These are phyloP conservation scores for Accipiter virgatus DNA, from an alignment of 2,113 vertebrate species.

Conservation along the genomic window DNA sequence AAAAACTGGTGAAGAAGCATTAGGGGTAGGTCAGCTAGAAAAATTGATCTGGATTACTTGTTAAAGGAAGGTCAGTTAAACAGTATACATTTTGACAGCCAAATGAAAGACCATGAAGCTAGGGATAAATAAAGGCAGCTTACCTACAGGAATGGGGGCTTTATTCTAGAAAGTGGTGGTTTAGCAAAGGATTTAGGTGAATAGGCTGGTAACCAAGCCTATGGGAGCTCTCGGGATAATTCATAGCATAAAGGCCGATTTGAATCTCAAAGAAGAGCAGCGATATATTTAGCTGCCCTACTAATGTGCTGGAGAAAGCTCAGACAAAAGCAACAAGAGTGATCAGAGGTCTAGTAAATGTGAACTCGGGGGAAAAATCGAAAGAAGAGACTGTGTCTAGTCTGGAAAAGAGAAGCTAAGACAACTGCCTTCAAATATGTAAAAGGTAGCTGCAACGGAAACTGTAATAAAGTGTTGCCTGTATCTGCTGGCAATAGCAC, in stretches of 20 bases:
- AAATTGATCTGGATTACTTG: slow-evolving; percentile 35
- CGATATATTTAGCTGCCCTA: slow-evolving; percentile 43
- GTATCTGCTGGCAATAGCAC: background rate
- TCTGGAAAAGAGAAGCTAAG: background rate
- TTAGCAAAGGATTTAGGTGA: slow-evolving; percentile 48
- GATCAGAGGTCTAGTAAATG: background rate
- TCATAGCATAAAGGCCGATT: background rate
- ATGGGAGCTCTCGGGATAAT: slow-evolving; percentile 10
- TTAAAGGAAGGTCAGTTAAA: slow-evolving; percentile 4
- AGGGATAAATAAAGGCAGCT: slow-evolving; percentile 36
- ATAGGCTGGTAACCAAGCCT: slow-evolving; percentile 31
- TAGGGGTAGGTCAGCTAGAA: background rate
- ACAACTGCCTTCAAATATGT: background rate
- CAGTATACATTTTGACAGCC: background rate
- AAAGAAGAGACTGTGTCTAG: background rate
- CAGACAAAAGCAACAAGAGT: slow-evolving; percentile 9
- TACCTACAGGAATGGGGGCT: slow-evolving; percentile 22
- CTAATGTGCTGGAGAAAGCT: slow-evolving; percentile 6
- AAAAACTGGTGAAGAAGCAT: background rate
- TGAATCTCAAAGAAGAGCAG: slow-evolving; percentile 34
- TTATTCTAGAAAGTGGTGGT: slow-evolving; percentile 39
- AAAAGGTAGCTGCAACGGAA: background rate
- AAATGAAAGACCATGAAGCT: slow-evolving; percentile 15
- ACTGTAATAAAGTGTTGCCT: background rate
- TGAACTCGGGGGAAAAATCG: background rate